Base-by-base conservation (phyloP, 2,113 vertebrate species). In the Cathartes aura region DNA sequence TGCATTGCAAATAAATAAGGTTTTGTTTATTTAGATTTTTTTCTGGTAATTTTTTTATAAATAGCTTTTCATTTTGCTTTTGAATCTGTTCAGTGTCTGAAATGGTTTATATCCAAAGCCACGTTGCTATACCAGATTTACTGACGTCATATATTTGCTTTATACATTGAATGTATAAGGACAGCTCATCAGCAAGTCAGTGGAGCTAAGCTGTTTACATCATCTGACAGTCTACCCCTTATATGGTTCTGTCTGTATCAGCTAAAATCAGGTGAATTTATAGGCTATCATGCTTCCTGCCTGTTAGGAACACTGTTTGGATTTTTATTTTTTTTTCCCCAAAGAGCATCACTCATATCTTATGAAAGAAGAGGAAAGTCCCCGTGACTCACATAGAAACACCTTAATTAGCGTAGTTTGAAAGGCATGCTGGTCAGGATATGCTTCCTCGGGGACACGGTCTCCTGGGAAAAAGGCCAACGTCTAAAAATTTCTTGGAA, bases 311-410 rank as follows among this genome's bases (percentile, higher is more conserved):
- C 32, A n/a, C 16, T 62, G 22, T 17, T 74, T 45, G 30, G 52
- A 58, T 79, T 59, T 30, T 32, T 15, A 8, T 36, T 22, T 76
- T 48, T 62, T 56, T 58, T 11, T 71, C 47, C 9, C 90, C 85
- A 62, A 91, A 94, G 45, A 82, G 36, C 76, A 88, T 89, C 89
- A 89, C 56, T 90, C 84, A 32, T 43, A 72, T 95, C 94, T 91
- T 87, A 86, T n/a, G 80, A 96, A 97, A 97, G 88, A 82, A 40
- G 30, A 95, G 95, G 97, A 97, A 98, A 94, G 89, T 96, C 95
- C 89, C 71, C 0, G 0, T 98, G 98, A 98, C 93, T 98, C 97
- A 97, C 63, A 87, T 12, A 91, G 82, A 84, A 96, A 71, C 82
- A 97, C 93, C 94, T 96, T 76, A 94, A 97, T 91, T 66, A 89